phyloP scores from a whole-genome alignment of 1,140 invertebrate species.

The Oedothorax gibbosus region DNA sequence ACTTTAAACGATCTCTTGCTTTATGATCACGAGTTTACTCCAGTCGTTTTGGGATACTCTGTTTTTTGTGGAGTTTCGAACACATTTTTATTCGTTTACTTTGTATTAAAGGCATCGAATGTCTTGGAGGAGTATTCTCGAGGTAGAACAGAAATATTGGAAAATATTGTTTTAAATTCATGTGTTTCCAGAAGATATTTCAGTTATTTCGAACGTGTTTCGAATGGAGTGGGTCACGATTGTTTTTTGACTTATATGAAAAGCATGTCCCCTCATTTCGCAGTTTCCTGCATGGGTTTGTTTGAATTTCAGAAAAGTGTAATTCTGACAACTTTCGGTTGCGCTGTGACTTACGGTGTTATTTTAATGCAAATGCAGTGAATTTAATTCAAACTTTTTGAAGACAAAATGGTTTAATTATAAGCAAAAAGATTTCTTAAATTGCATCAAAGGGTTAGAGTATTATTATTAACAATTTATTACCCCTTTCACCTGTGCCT shows the following conservation, averaged over 20 bases:
- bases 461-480: no score
- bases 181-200: not conserved
- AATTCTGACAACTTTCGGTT: conserved; percentile 14
- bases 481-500: no score
- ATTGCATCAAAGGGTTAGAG: no score
- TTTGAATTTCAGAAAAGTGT: conserved; percentile 10
- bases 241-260: not conserved
- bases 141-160: not conserved
- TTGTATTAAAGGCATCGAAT: not conserved
- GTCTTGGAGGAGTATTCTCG: not conserved
- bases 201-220: not conserved
- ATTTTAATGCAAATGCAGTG: conserved; percentile 10
- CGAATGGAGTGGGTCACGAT: not conserved
- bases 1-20: not conserved
- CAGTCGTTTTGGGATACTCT: not conserved
- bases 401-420: no score
- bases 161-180: not conserved
- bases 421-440: no score
- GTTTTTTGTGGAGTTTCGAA: not conserved
- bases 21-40: not conserved
- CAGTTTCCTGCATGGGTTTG: not conserved
- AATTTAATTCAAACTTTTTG: not conserved
- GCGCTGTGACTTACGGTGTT: conserved; percentile 11
- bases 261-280: not conserved
- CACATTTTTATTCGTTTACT: not conserved